phyloP scores from a whole-genome alignment of 2,113 vertebrate species.

The Varanus salvator region DNA sequence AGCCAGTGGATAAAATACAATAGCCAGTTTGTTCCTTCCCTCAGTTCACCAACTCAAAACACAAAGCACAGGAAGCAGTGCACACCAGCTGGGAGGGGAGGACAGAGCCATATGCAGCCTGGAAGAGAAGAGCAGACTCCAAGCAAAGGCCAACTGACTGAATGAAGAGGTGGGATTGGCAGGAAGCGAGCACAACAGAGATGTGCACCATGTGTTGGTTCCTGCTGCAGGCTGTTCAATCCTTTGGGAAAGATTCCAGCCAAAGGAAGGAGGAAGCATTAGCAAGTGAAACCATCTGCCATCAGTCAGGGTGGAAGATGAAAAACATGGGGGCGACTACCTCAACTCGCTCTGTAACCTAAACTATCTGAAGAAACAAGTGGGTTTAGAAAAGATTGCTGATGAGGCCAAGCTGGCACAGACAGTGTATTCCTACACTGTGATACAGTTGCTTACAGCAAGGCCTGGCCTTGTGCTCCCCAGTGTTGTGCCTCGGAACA shows the following conservation, averaged over 20 bases:
- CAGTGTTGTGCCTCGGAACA: too few relatives aligned
- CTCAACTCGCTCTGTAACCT: not conserved
- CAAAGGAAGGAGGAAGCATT: slow-evolving; percentile 36
- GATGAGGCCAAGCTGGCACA: not conserved
- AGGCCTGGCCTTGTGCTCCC: too few relatives aligned
- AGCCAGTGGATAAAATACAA: slow-evolving; percentile 51
- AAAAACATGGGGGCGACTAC: slow-evolving; percentile 17
- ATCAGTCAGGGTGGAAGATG: slow-evolving; percentile 5
- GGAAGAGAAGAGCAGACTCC: slow-evolving; percentile 18
- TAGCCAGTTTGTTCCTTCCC: slow-evolving; percentile 57
- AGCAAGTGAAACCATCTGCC: slow-evolving; percentile 32
- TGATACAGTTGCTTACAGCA: not conserved
- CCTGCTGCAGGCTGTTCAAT: slow-evolving; percentile 3
- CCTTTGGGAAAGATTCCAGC: slow-evolving; percentile 6
- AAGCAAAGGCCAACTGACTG: slow-evolving; percentile 34
- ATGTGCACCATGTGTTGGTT: not conserved
- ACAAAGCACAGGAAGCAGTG: slow-evolving; percentile 54
- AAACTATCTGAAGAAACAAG: slow-evolving; percentile 12
- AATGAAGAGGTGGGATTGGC: slow-evolving; percentile 21
- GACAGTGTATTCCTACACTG: not conserved
- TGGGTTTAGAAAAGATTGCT: not conserved
- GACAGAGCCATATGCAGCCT: slow-evolving; percentile 17
- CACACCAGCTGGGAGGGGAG: slow-evolving; percentile 32
- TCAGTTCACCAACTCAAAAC: slow-evolving; percentile 36
- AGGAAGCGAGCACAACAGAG: slow-evolving; percentile 17